Evolutionary conservation across 2,888 invertebrate genomes (phyloP).

Genomic region (Julus scanicus): DNA sequence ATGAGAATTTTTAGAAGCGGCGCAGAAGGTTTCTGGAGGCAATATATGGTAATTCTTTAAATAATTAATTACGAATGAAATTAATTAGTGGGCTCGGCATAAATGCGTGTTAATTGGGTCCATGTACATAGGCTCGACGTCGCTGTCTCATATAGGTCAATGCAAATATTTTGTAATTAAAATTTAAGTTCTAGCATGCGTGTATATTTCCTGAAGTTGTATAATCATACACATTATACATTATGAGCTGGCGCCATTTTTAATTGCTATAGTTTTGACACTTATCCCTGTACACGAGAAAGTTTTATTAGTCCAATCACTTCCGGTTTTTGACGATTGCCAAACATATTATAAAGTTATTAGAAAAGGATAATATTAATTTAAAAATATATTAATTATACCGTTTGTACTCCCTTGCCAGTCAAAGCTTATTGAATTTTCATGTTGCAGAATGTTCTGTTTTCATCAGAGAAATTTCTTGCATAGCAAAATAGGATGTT

Average conservation of each 20-base stretch:
- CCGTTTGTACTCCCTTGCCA: no score
- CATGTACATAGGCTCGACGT: not conserved
- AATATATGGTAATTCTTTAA: not conserved
- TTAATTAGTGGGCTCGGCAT: constrained; percentile 20
- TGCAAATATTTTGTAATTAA: constrained; percentile 36
- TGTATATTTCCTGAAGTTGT: not conserved
- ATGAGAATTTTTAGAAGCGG: not conserved
- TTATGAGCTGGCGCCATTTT: not conserved
- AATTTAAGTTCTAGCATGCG: not conserved
- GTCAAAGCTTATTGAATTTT: not conserved
- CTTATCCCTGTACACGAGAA: not conserved
- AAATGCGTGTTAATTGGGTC: constrained; percentile 43
- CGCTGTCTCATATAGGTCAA: not conserved
- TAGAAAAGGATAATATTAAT: not conserved
- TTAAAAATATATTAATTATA: not conserved
- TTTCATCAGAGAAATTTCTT: no score
- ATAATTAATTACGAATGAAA: constrained; percentile 43
- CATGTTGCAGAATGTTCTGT: no score
- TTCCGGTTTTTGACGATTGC: not conserved
- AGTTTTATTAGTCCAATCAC: not conserved
- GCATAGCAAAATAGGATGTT: no score
- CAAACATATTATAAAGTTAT: not conserved
- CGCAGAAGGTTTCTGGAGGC: constrained; percentile 27
- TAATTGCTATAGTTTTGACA: not conserved
- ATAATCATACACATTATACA: not conserved